These are phyloP conservation scores for Euschistus heros DNA, from an alignment of 1,140 invertebrate genomes.

Conservation along the genomic window DNA sequence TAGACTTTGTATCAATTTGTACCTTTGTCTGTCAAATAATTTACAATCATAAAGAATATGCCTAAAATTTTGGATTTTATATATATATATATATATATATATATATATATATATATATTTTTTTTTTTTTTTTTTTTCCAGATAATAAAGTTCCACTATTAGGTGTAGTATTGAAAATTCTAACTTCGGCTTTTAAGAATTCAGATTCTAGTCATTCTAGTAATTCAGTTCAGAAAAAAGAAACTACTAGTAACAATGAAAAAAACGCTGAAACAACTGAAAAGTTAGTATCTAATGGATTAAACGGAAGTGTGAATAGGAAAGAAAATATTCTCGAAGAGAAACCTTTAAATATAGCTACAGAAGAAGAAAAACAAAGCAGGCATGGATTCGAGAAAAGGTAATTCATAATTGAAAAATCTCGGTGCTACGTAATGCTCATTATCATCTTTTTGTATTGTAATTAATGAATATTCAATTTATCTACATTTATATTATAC, in stretches of 20 bases:
- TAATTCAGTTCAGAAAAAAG: not conserved
- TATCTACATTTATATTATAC: too few relatives aligned
- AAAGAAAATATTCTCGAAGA: too few relatives aligned
- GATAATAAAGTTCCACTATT: conserved; percentile 2
- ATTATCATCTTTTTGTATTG: too few relatives aligned
- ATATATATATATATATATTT: not conserved
- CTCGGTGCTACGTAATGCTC: too few relatives aligned
- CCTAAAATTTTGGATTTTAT: not conserved
- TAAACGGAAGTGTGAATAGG: not conserved
- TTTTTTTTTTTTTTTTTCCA: not conserved
- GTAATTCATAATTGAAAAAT: too few relatives aligned
- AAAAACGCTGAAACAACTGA: not conserved
- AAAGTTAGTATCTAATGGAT: not conserved
- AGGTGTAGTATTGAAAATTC: not conserved
- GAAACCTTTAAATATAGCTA: too few relatives aligned
- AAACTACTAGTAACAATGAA: not conserved
- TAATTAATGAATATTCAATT: too few relatives aligned
- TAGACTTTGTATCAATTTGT: too few relatives aligned
- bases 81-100: not conserved
- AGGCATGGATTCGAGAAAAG: too few relatives aligned
- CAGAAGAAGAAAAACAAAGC: too few relatives aligned
- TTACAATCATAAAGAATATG: too few relatives aligned
- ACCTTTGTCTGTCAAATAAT: too few relatives aligned
- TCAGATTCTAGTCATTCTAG: not conserved
- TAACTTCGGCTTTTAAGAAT: not conserved